Base-by-base conservation (phyloP, 2,797 vertebrate genomes). In the Myripristis jacobus region DNA sequence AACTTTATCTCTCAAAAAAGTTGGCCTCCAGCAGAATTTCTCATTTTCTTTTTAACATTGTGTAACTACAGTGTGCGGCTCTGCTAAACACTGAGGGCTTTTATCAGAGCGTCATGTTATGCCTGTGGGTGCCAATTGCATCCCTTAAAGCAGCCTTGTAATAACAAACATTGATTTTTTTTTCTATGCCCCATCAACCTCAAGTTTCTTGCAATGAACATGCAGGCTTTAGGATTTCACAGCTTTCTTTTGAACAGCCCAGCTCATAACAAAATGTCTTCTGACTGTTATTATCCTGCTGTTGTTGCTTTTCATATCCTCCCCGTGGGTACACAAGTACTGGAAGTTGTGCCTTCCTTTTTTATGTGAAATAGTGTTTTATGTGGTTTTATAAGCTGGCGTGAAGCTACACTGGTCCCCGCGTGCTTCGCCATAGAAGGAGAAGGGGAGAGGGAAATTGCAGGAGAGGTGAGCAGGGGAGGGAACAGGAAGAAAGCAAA, bases 151-250 rank as follows among this genome's bases (percentile, higher is more conserved):
- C 68, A 62, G 55, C 58, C 51, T 52, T 77, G 69, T 83, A 85
- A 85, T 91, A 88, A 70, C 64, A 75, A 73, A 70, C 73, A 88
- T 87, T 77, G 85, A 87, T 86, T 79, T 6, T 81, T 66, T 51
- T 25, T 15, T 38, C 1, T 13, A 34, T 80, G 65, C 36, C 58
- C 60, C 77, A 80, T 87, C 77, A 80, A 73, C 68, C 73, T 41
- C 54, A 73, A 25, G 25, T 72, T 82, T 47, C 70, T 50, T 27
- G 19, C 18, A 18, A 15, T 69, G 70, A 80, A 61, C 43, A 48
- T 48, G 44, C 19, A 47, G 27, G 59, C 44, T 81, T 81, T 59
- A 80, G 55, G 60, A 75, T 83, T 80, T 75, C 59, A 67, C 58
- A 53, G 66, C 55, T 73, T 80, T 68, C 54, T 52, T 66, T 57